Percentiles rank a stretch among this genome's conserved stretches.
These are phyloP conservation scores for Brenthis hecate DNA, from an alignment of 2,888 invertebrate genomes.

Conservation along the genomic window DNA sequence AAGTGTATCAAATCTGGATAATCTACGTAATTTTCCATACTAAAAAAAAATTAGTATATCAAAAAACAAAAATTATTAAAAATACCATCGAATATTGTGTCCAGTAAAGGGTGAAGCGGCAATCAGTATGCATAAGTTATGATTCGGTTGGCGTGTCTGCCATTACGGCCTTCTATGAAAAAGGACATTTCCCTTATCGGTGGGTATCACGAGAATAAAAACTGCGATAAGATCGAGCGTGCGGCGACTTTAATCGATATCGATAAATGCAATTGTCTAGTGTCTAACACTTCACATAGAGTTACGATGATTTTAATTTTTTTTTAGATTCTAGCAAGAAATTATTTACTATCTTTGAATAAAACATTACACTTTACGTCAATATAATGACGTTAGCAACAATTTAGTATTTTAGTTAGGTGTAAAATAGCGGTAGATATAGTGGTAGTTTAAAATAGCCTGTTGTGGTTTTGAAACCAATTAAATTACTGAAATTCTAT, in stretches of 20 bases:
- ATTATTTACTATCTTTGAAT: no score
- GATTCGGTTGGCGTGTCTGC: constrained; percentile 73
- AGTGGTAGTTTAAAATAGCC: no score
- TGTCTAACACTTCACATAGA: constrained; percentile 15
- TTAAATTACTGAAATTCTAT: no score
- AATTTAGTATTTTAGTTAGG: no score
- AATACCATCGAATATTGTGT: constrained; percentile 49
- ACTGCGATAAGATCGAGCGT: constrained; percentile 73
- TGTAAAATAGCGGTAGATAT: no score
- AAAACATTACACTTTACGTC: background rate
- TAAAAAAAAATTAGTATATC: constrained; percentile 5
- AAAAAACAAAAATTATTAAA: constrained; percentile 33
- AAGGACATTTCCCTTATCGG: constrained; percentile 81
- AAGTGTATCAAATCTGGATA: constrained; percentile 3
- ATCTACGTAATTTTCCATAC: constrained; percentile 17
- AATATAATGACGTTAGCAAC: no score
- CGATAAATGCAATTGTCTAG: constrained; percentile 43
- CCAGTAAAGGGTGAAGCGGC: constrained; percentile 73
- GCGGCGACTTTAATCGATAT: constrained; percentile 46
- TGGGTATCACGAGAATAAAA: constrained; percentile 81
- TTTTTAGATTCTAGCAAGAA: background rate
- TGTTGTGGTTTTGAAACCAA: no score
- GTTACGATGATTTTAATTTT: constrained; percentile 13
- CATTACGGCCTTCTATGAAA: constrained; percentile 81
- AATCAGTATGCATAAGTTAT: constrained; percentile 80